Base-by-base conservation (phyloP, 2,888 invertebrate genomes). In the Drosophila niveifrons region DNA sequence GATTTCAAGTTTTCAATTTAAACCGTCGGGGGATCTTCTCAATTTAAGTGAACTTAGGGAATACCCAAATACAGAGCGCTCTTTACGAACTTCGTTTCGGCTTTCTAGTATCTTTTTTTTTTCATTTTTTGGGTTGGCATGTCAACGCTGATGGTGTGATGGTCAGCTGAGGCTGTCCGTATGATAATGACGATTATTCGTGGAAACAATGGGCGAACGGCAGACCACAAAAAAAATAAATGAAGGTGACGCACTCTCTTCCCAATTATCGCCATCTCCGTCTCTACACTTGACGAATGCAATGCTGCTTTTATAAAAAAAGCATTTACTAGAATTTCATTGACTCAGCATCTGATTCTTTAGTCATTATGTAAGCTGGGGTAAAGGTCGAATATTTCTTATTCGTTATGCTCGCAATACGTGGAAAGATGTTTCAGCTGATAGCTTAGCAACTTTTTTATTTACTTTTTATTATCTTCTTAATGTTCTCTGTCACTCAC, bases 211-310 rank as follows among this genome's bases (percentile, higher is more conserved):
- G 63, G 52, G 13, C 43, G 52, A 48, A 23, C 48, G 56, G 23
- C 48, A 56, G 43, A 59, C 1, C 55, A 57, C 7, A 41, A 11
- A 53, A 31, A 9, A 36, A 11, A 36, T 11, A n/a, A 44, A 47
- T 39, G 34, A 61, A 52, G 70, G 61, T 74, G 73, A 74, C 73
- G 75, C 73, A 74, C 52, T 44, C 74, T n/a, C 18, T 58, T 59
- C 44, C 36, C 53, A 62, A 36, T 36, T 23, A 61, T 53, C 53
- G 34, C 46, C 53, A 53, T 15, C 28, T 28, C 39, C 36, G 36
- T 41, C 13, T 17, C 10, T 57, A 76, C 73, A 77, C 72, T 67
- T 6, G 8, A 10, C 53, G 36, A 62, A 50, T 52, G n/a, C 39
- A 13, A 2, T 41, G 39, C 6, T 13, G 31, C 0, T 36, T n/a